Percentiles rank a stretch among this genome's conserved stretches.
Evolutionary conservation across 1,140 invertebrate species (phyloP).

Genomic region (Tachypleus tridentatus): DNA sequence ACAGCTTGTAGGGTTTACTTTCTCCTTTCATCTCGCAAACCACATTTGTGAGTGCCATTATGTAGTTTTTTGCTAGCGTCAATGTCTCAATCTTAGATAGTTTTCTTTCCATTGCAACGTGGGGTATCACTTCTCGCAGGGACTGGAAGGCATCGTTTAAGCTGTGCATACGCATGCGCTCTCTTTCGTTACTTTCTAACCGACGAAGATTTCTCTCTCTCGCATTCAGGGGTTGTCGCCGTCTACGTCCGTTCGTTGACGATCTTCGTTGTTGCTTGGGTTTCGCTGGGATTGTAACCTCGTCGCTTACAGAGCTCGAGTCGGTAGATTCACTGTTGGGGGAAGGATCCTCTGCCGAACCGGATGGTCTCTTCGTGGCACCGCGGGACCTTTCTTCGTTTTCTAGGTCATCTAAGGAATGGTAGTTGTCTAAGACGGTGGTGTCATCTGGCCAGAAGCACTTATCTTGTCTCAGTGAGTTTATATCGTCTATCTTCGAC

Average conservation of each 20-base stretch:
- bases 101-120: slow-evolving; percentile 69
- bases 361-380: slow-evolving; percentile 1
- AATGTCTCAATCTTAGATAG: slow-evolving; percentile 74
- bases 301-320: slow-evolving; percentile 14
- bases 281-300: slow-evolving; percentile 1
- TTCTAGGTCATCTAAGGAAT: slow-evolving; percentile 8
- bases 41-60: slow-evolving; percentile 76
- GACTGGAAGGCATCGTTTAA: slow-evolving; percentile 80
- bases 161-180: slow-evolving; percentile 76
- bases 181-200: slow-evolving; percentile 73
- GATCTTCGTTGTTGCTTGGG: slow-evolving; percentile 7
- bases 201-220: slow-evolving; percentile 65
- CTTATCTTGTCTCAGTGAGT: slow-evolving; percentile 5
- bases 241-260: slow-evolving; percentile 6
- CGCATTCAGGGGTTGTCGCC: slow-evolving; percentile 45
- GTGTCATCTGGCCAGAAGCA: slow-evolving; percentile 12
- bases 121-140: slow-evolving; percentile 71
- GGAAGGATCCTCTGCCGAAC: slow-evolving; percentile 10
- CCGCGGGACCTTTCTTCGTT: slow-evolving; percentile 1
- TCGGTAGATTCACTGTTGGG: slow-evolving; percentile 11
- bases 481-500: slow-evolving; percentile 9
- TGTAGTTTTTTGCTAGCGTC: slow-evolving; percentile 78
- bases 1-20: slow-evolving; percentile 17
- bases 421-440: slow-evolving; percentile 8
- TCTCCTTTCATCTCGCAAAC: slow-evolving; percentile 56